Conservation (phyloP, 1,140 invertebrate species). For the Oryzaephilus surinamensis region DNA sequence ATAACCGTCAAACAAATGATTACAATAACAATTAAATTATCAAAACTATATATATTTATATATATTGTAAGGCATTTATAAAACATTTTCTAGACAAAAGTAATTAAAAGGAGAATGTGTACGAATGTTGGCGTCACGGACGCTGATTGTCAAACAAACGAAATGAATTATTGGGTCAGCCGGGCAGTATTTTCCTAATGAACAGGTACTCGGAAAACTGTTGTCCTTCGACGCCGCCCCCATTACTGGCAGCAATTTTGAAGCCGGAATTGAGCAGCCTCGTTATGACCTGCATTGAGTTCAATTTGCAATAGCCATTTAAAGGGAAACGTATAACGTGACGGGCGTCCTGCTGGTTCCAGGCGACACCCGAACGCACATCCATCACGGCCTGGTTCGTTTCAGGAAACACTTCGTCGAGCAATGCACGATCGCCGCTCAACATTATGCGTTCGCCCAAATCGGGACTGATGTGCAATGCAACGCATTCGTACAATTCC, state of each 20-base stretch:
- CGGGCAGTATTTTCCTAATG: constrained; percentile 48
- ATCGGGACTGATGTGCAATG: constrained; percentile 79
- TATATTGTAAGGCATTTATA: constrained; percentile 8
- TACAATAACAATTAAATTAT: constrained; percentile 11
- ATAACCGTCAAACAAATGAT: constrained; percentile 12
- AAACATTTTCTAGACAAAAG: constrained; percentile 2
- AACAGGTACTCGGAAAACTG: constrained; percentile 90
- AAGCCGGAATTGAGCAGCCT: constrained; percentile 79
- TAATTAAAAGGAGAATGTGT: neutral
- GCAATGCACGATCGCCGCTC: constrained; percentile 63
- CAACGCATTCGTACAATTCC: constrained; percentile 68
- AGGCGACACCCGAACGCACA: constrained; percentile 65
- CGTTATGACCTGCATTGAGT: constrained; percentile 81
- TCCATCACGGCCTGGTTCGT: constrained; percentile 76
- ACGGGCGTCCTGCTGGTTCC: constrained; percentile 73
- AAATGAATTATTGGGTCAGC: constrained; percentile 22
- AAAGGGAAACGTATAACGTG: constrained; percentile 84
- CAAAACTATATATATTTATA: constrained; percentile 1
- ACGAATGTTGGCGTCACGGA: constrained; percentile 5
- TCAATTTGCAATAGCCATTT: constrained; percentile 84
- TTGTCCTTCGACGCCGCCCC: constrained; percentile 81
- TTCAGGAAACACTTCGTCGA: constrained; percentile 82
- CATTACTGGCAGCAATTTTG: constrained; percentile 70
- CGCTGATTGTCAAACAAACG: constrained; percentile 11
- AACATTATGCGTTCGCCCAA: constrained; percentile 79